Evolutionary conservation across 2,888 invertebrate species (phyloP).

Genomic region (Drosophila subsilvestris): DNA sequence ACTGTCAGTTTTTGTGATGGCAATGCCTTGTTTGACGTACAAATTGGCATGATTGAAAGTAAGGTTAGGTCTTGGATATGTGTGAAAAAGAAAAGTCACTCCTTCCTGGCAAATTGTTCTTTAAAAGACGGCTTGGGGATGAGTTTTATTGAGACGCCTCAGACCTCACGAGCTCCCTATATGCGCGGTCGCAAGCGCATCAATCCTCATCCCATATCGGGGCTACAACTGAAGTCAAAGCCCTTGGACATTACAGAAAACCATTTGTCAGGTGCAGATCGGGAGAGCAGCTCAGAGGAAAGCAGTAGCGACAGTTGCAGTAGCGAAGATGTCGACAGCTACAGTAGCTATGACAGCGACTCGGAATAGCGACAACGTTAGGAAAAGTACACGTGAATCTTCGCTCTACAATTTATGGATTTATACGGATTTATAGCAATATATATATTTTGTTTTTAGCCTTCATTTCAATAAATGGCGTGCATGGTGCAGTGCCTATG

Average conservation of each 20-base stretch:
- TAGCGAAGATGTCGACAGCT: no score
- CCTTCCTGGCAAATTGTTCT: background rate
- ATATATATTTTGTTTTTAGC: background rate
- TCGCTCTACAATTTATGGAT: background rate
- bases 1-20: background rate
- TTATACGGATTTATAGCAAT: background rate
- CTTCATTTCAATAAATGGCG: constrained; percentile 52
- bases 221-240: background rate
- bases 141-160: constrained; percentile 31
- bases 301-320: background rate
- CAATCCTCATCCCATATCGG: constrained; percentile 32
- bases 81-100: background rate
- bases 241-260: background rate
- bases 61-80: background rate
- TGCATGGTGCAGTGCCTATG: constrained; percentile 42
- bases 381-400: background rate
- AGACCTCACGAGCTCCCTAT: constrained; percentile 22
- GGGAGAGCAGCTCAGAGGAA: background rate
- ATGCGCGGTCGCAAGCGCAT: constrained; percentile 41
- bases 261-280: no score
- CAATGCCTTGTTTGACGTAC: background rate
- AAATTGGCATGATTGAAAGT: no score
- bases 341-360: no score
- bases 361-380: background rate
- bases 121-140: background rate